phyloP scores from a whole-genome alignment of 1,140 invertebrate genomes.

The Doryteuthis pealeii region DNA sequence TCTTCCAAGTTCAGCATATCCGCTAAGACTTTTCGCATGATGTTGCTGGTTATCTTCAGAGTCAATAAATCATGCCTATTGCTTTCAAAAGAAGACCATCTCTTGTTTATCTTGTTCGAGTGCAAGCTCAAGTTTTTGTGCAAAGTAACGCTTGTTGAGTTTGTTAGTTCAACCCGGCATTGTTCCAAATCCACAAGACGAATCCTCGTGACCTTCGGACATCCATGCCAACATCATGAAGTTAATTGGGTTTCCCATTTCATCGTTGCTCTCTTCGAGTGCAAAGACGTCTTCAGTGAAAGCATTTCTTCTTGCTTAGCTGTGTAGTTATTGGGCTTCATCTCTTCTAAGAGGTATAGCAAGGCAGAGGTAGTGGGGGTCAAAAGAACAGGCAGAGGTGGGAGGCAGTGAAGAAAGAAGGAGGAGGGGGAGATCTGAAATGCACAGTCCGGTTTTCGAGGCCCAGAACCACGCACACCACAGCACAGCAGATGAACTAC shows the following conservation, averaged over 20 bases:
- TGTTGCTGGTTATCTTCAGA: background rate
- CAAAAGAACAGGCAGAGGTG: background rate
- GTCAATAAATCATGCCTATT: constrained; percentile 2
- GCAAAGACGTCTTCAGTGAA: background rate
- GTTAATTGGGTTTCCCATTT: background rate
- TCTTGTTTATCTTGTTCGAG: background rate
- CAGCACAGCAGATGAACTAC: too few species aligned
- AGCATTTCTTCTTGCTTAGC: background rate
- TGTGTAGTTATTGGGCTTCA: background rate
- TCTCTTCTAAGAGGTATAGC: background rate
- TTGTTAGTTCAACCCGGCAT: background rate
- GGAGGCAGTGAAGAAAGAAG: background rate
- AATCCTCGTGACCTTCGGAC: background rate
- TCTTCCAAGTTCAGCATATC: background rate
- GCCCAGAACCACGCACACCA: background rate
- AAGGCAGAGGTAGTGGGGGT: background rate
- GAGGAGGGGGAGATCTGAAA: background rate
- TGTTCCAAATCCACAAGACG: background rate
- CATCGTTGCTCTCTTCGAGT: background rate
- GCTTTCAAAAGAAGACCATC: constrained; percentile 1
- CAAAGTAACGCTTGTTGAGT: background rate
- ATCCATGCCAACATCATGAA: too few species aligned
- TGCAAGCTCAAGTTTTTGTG: background rate
- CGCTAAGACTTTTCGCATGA: constrained; percentile 1
- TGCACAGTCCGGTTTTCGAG: background rate